phyloP scores from a whole-genome alignment of 2,888 invertebrate species.

The Brenthis daphne region DNA sequence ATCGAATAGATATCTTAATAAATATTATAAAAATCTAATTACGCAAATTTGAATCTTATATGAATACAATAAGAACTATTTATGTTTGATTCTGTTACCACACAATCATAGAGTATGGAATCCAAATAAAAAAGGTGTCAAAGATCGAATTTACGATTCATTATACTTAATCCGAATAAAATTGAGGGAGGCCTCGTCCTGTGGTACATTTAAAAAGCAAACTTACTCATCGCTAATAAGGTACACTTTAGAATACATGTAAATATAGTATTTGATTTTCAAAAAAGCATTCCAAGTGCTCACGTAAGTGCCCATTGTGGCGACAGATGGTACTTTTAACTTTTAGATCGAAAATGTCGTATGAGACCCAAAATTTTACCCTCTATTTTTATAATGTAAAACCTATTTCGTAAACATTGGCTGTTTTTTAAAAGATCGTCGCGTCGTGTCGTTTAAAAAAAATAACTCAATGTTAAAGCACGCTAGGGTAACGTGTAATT shows the following conservation, averaged over 20 bases:
- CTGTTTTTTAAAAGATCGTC: constrained; percentile 29
- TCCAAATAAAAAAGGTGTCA: constrained; percentile 82
- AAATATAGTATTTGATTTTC: constrained; percentile 47
- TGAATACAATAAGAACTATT: constrained; percentile 35
- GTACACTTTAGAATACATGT: constrained; percentile 28
- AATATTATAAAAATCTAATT: constrained; percentile 33
- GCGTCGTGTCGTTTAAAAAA: constrained; percentile 19
- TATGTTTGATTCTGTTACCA: constrained; percentile 22
- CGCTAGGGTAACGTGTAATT: constrained; percentile 50
- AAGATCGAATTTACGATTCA: constrained; percentile 83
- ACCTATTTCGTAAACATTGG: constrained; percentile 43
- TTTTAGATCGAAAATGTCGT: constrained; percentile 55
- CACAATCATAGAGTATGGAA: constrained; percentile 69
- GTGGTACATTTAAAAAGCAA: constrained; percentile 35
- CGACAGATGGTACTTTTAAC: constrained; percentile 73
- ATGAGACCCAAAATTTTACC: constrained; percentile 38
- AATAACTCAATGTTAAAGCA: constrained; percentile 49
- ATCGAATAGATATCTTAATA: constrained; percentile 68
- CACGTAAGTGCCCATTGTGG: constrained; percentile 79
- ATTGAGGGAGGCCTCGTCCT: constrained; percentile 57
- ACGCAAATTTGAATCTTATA: constrained; percentile 43
- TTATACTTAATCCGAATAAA: constrained; percentile 79
- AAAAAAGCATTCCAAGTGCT: constrained; percentile 70
- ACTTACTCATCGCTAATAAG: constrained; percentile 31
- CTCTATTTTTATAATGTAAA: constrained; percentile 6